Conservation (phyloP, 2,113 vertebrate genomes). For the Mustela nigripes region DNA sequence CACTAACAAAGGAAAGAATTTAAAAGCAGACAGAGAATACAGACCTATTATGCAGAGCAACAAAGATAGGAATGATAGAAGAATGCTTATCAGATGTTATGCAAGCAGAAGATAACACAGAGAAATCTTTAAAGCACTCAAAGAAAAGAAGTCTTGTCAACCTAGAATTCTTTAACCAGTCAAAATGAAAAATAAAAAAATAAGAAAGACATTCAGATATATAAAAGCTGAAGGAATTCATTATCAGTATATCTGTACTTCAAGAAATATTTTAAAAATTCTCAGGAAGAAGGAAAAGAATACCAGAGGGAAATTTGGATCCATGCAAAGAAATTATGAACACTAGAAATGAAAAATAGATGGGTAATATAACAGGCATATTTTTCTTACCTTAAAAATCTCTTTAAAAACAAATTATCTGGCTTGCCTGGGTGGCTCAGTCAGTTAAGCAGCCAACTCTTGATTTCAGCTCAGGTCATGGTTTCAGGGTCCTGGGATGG, state of each 20-base stretch:
- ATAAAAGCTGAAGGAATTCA: conserved; percentile 16
- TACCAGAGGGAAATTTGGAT: background rate
- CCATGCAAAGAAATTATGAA: background rate
- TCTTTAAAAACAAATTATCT: background rate
- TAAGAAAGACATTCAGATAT: background rate
- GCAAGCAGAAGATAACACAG: background rate
- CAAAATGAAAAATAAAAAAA: conserved; percentile 32
- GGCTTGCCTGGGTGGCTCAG: background rate
- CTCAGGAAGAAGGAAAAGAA: background rate
- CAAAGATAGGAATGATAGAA: background rate
- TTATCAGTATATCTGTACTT: background rate
- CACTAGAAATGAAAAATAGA: background rate
- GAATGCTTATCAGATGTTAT: background rate
- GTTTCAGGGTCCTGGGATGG: background rate
- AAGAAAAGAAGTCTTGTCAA: conserved; percentile 27
- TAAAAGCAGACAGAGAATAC: conserved; percentile 27
- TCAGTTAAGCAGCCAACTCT: background rate
- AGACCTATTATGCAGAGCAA: background rate
- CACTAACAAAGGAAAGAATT: background rate
- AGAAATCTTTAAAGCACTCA: background rate
- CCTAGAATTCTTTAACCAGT: background rate
- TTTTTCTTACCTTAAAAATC: conserved; percentile 4
- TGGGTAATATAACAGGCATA: background rate
- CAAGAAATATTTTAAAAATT: background rate
- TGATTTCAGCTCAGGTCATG: background rate